Conservation (phyloP, 2,888 invertebrate species). For the Microchrysa polita region DNA sequence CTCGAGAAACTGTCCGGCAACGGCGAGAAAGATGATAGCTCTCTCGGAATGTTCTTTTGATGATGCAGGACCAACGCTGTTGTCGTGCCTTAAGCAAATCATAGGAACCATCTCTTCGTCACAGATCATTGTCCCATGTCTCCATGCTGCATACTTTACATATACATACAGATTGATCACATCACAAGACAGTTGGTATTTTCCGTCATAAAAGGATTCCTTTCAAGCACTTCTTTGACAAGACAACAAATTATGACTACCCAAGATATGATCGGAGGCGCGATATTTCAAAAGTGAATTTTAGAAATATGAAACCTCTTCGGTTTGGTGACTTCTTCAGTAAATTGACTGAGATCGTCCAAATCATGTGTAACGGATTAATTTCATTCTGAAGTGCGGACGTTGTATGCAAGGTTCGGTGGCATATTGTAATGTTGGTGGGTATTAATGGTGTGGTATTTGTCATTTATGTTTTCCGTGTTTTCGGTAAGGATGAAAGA, state of each 20-base stretch:
- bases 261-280: constrained; percentile 31
- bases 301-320: constrained; percentile 36
- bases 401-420: too few relatives aligned
- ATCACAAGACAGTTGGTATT: not conserved
- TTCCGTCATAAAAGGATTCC: constrained; percentile 26
- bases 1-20: not conserved
- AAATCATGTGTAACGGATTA: constrained; percentile 36
- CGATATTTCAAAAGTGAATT: not conserved
- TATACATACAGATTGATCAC: not conserved
- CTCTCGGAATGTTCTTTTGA: constrained; percentile 11
- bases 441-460: too few relatives aligned
- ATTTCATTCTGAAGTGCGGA: constrained; percentile 24
- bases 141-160: not conserved
- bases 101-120: not conserved
- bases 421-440: too few relatives aligned
- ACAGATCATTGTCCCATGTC: constrained; percentile 12
- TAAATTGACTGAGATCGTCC: not conserved
- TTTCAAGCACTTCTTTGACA: constrained; percentile 26
- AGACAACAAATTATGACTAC: constrained; percentile 14
- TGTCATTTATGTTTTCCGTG: too few relatives aligned
- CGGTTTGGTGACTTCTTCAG: constrained; percentile 35
- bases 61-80: not conserved
- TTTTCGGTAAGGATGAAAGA: too few relatives aligned
- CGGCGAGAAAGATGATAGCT: constrained; percentile 30
- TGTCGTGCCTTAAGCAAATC: not conserved